Conservation (phyloP, 2,888 invertebrate species). For the Caenorhabditis sp. region DNA sequence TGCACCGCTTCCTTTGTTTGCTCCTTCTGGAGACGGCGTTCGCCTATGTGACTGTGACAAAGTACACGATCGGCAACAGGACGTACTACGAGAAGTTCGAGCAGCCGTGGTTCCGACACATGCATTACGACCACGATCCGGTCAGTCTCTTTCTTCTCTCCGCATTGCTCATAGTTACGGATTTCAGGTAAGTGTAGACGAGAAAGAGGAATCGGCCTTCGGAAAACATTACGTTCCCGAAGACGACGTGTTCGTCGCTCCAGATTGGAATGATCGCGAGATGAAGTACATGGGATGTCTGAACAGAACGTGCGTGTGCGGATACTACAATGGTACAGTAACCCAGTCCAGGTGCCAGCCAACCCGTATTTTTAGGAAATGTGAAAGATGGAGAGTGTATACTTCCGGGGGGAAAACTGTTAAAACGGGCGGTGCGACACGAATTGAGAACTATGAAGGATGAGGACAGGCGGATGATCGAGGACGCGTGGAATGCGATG, state of each 20-base stretch:
- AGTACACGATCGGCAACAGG: slow-evolving; percentile 56
- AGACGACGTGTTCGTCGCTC: slow-evolving; percentile 59
- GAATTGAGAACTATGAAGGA: slow-evolving; percentile 62
- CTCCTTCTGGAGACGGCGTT: background rate
- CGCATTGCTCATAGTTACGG: too few relatives aligned
- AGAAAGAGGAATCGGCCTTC: slow-evolving; percentile 61
- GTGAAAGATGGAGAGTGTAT: slow-evolving; percentile 43
- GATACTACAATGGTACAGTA: slow-evolving; percentile 60
- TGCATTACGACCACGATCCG: slow-evolving; percentile 62
- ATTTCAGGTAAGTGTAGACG: slow-evolving; percentile 53
- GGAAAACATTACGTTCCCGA: slow-evolving; percentile 68
- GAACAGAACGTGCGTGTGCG: slow-evolving; percentile 70
- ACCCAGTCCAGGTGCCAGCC: background rate
- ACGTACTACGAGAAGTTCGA: slow-evolving; percentile 62
- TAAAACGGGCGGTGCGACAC: slow-evolving; percentile 65
- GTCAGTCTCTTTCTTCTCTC: slow-evolving; percentile 30
- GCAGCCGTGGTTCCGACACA: slow-evolving; percentile 69
- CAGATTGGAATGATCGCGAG: slow-evolving; percentile 59
- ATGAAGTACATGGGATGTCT: slow-evolving; percentile 66
- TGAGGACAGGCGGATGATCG: slow-evolving; percentile 59
- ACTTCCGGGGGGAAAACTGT: slow-evolving; percentile 60
- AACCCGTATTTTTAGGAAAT: slow-evolving; percentile 21
- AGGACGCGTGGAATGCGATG: slow-evolving; percentile 67
- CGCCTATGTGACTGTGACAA: slow-evolving; percentile 39
- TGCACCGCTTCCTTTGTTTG: slow-evolving; percentile 19